These are phyloP conservation scores for Belgica antarctica DNA, from an alignment of 2,888 invertebrate species.

Conservation along the genomic window DNA sequence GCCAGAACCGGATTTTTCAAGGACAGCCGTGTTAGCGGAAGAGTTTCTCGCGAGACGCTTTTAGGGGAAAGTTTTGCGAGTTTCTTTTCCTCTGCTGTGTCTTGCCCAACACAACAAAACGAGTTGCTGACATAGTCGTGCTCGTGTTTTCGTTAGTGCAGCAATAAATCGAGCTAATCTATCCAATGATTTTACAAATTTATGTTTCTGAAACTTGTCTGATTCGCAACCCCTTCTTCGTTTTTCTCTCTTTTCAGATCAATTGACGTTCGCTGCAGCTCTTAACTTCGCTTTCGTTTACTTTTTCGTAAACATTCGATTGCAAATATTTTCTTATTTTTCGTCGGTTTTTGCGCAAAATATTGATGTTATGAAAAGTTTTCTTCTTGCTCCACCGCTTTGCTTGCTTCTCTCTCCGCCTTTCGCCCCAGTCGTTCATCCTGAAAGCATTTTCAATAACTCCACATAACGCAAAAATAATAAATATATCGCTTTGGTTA, in stretches of 20 bases:
- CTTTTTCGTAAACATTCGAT: no score
- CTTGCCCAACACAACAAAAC: not conserved
- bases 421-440: no score
- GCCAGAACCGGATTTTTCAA: constrained; percentile 4
- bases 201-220: constrained; percentile 14
- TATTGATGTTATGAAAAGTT: constrained; percentile 28
- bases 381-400: no score
- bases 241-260: not conserved
- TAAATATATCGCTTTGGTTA: constrained; percentile 27
- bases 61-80: constrained; percentile 9
- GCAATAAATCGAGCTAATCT: constrained; percentile 7
- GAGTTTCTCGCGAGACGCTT: not conserved
- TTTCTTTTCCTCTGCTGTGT: not conserved
- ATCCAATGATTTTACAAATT: constrained; percentile 15
- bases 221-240: constrained; percentile 10
- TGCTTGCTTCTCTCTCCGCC: no score
- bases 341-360: not conserved
- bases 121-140: not conserved
- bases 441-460: constrained; percentile 26
- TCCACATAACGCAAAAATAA: constrained; percentile 24
- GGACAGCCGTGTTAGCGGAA: constrained; percentile 8
- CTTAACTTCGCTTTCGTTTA: no score
- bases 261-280: not conserved
- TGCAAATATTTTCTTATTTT: constrained; percentile 21
- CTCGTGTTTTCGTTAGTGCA: not conserved